Evolutionary conservation across 2,888 invertebrate species (phyloP), one percentile per base, ranked within the genome.

Genomic region (Congeria kusceri): DNA sequence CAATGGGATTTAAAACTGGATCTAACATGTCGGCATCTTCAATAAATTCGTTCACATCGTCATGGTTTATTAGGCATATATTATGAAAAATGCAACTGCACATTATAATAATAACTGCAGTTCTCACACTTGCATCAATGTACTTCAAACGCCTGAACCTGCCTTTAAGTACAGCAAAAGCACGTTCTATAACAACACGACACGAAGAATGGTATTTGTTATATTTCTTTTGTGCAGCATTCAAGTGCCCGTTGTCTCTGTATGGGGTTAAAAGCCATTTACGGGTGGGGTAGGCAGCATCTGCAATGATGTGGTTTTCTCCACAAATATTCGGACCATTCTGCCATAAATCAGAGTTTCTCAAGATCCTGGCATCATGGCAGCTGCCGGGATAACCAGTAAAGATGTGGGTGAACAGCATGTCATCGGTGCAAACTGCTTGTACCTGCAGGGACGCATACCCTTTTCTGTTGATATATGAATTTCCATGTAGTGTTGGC

Each of bases 91-190:
- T 46, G 59, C 74, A 74, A 57, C 74, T 47, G 25, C 53, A 9
- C 67, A 74, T 57, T 15, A 74, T 74, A n/a, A 74, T 62, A 46
- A 49, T 57, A 56, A 68, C 68, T 29, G 63, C 53, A 27, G 64
- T 64, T 63, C 64, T 20, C 4, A 75, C 28, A 20, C 27, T 44
- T 49, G 64, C 64, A 49, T 65, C 49, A 47, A 67, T 9, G 44
- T 39, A 32, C 18, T 32, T 57, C 32, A 71, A 57, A 13, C 77
- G 65, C 3, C 63, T n/a, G 44, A 71, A 77, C 46, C 77, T 61
- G 25, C 66, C 65, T 47, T 76, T 80, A n/a, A 80, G 67, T 20
- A 80, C 44, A 20, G 65, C 76, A 72, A 76, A 80, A 15, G 80
- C 65, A 20, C 76, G 49, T 56, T 73, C 72, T 20, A 78, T 74